Conservation (phyloP, 2,113 vertebrate species). For the Geococcyx californianus region DNA sequence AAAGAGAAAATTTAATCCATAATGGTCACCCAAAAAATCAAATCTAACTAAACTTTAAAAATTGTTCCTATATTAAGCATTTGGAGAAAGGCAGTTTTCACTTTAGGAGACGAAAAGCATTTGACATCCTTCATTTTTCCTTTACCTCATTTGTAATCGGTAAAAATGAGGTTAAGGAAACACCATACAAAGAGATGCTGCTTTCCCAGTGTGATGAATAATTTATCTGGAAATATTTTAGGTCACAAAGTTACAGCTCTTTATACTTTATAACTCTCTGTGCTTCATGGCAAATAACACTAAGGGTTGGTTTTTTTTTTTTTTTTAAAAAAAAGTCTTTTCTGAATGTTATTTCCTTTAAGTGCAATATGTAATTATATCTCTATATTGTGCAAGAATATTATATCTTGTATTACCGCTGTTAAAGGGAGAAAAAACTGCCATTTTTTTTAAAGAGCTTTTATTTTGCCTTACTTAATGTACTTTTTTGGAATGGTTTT, state of each 20-base stretch:
- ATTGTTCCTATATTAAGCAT: not conserved
- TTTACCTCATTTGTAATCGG: not conserved
- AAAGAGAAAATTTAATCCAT: not conserved
- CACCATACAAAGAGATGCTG: not conserved
- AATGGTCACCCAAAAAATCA: not conserved
- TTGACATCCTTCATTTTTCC: not conserved
- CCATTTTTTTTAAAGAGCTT: not conserved
- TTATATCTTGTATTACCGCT: not conserved
- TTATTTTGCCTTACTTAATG: not conserved
- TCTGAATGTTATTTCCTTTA: not conserved
- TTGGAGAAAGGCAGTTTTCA: not conserved
- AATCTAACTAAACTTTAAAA: not conserved
- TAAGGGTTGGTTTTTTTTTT: no score
- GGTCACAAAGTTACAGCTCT: not conserved
- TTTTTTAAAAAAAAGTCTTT: not conserved
- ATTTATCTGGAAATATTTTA: not conserved
- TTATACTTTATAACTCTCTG: not conserved
- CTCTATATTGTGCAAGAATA: not conserved
- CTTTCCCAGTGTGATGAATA: not conserved
- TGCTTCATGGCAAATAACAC: not conserved
- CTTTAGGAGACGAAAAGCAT: not conserved
- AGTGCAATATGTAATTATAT: not conserved
- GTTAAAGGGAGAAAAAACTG: not conserved
- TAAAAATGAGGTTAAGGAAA: constrained; percentile 10
- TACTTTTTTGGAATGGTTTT: not conserved